phyloP scores from a whole-genome alignment of 2,113 vertebrate genomes.

The Bufo bufo region DNA sequence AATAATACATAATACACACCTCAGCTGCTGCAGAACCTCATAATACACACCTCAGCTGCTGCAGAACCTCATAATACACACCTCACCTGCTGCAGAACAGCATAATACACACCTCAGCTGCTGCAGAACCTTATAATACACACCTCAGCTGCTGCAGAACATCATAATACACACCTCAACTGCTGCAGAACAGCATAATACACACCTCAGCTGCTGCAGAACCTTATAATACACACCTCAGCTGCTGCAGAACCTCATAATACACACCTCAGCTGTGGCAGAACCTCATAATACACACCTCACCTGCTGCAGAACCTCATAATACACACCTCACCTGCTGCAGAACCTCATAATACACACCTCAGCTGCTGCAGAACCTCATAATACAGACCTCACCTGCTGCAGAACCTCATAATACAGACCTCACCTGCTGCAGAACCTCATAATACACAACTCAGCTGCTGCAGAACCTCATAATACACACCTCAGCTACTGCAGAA shows the following conservation, averaged over 20 bases:
- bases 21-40: not conserved
- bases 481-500: not conserved
- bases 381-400: not conserved
- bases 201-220: not conserved
- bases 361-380: not conserved
- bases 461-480: not conserved
- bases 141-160: not conserved
- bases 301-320: not conserved
- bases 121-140: too few relatives aligned
- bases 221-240: not conserved
- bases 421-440: not conserved
- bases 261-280: not conserved
- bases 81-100: not conserved
- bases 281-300: not conserved
- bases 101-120: not conserved
- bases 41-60: not conserved
- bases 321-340: not conserved
- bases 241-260: not conserved
- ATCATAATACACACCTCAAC: not conserved
- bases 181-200: not conserved
- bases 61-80: not conserved
- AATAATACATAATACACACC: not conserved
- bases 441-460: not conserved
- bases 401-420: not conserved
- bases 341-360: not conserved